phyloP scores from a whole-genome alignment of 2,113 vertebrate genomes.

The Aspidoscelis tigris region DNA sequence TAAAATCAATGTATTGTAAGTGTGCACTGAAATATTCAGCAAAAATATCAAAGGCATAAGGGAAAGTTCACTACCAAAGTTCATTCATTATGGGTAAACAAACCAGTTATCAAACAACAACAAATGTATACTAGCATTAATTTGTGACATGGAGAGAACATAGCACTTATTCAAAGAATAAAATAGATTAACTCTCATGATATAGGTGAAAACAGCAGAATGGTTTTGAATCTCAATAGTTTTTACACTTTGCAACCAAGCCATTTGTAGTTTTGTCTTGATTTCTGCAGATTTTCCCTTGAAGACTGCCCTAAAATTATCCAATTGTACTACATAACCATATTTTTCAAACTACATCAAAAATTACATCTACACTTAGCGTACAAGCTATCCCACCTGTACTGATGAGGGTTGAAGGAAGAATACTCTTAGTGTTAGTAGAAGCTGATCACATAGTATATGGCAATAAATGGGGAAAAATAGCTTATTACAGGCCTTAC shows the following conservation, averaged over 20 bases:
- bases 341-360: too few species aligned
- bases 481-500: slow-evolving; percentile 74
- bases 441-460: slow-evolving; percentile 8
- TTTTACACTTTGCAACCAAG: too few species aligned
- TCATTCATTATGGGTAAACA: neutral
- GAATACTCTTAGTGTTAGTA: neutral
- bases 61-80: neutral
- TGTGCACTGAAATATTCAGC: neutral
- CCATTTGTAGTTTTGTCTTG: too few species aligned
- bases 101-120: neutral
- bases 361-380: too few species aligned
- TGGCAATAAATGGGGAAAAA: neutral
- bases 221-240: too few species aligned
- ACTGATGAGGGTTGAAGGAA: too few species aligned
- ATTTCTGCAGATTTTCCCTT: too few species aligned
- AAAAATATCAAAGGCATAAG: neutral
- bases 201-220: neutral
- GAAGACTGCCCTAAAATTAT: too few species aligned
- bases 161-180: neutral
- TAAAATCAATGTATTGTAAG: neutral
- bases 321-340: too few species aligned
- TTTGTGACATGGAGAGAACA: neutral
- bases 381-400: too few species aligned
- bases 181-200: neutral
- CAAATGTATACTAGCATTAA: neutral